These are phyloP conservation scores for Scelioninae gen. 1 DNA, from an alignment of 2,888 invertebrate species.

Conservation along the genomic window DNA sequence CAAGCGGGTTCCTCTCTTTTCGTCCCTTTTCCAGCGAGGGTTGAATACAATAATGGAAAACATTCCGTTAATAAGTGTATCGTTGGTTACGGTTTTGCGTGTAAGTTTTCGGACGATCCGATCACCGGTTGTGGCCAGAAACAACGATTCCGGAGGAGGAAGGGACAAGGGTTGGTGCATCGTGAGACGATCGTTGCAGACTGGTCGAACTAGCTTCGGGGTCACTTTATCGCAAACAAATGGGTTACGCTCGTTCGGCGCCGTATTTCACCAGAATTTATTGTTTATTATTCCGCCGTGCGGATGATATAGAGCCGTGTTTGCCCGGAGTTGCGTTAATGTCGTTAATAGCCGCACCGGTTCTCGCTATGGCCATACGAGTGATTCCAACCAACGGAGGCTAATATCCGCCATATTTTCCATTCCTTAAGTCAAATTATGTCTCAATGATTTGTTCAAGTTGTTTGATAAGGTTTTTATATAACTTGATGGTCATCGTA, in stretches of 20 bases:
- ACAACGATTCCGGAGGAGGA: too few relatives aligned
- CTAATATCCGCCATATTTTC: conserved; percentile 64
- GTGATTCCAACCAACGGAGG: conserved; percentile 48
- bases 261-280: conserved; percentile 83
- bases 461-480: conserved; percentile 20
- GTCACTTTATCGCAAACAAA: conserved; percentile 84
- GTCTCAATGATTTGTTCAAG: conserved; percentile 59
- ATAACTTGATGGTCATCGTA: too few relatives aligned
- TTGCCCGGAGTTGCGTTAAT: conserved; percentile 82
- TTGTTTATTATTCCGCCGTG: conserved; percentile 82
- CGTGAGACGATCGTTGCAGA: too few relatives aligned
- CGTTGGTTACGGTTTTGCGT: too few relatives aligned
- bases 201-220: conserved; percentile 82
- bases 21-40: too few relatives aligned
- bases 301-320: conserved; percentile 82
- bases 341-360: conserved; percentile 82
- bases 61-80: too few relatives aligned
- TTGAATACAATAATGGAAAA: too few relatives aligned
- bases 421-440: conserved; percentile 67
- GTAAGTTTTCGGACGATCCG: too few relatives aligned
- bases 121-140: too few relatives aligned
- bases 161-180: too few relatives aligned
- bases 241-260: conserved; percentile 83
- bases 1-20: too few relatives aligned
- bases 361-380: conserved; percentile 66